Evolutionary conservation across 2,797 vertebrate species (phyloP).

Genomic region (Parambassis ranga): DNA sequence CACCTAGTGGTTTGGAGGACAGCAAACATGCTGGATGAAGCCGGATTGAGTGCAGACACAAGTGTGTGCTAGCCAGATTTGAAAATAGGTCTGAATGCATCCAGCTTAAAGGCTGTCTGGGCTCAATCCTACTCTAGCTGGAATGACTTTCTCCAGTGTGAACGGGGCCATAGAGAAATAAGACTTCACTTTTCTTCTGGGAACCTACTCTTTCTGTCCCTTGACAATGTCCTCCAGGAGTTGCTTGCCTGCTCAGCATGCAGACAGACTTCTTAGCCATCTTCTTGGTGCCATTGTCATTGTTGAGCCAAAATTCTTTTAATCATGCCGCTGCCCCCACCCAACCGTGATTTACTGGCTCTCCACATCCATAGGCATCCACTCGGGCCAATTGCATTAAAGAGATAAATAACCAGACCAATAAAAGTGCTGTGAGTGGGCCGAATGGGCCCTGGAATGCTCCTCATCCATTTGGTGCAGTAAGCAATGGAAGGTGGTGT

Average conservation of each 20-base stretch:
- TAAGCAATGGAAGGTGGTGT: slow-evolving; percentile 32
- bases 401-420: slow-evolving; percentile 78
- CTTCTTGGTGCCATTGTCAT: slow-evolving; percentile 59
- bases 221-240: neutral
- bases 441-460: slow-evolving; percentile 64
- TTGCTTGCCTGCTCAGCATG: slow-evolving; percentile 52
- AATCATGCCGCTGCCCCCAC: slow-evolving; percentile 51
- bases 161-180: no score
- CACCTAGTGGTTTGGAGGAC: no score
- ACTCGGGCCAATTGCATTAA: slow-evolving; percentile 79
- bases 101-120: no score
- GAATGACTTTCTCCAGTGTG: no score
- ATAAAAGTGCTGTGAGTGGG: slow-evolving; percentile 69
- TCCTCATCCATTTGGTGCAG: slow-evolving; percentile 70
- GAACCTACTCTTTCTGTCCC: slow-evolving; percentile 40
- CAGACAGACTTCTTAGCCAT: slow-evolving; percentile 31
- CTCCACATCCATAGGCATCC: slow-evolving; percentile 62
- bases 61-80: no score
- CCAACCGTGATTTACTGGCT: slow-evolving; percentile 68
- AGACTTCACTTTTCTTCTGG: neutral
- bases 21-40: no score
- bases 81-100: no score
- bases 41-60: no score
- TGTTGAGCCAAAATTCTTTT: slow-evolving; percentile 71
- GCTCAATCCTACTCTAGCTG: no score